Base-by-base conservation (phyloP, 2,113 vertebrate genomes). In the Bagarius yarrelli region DNA sequence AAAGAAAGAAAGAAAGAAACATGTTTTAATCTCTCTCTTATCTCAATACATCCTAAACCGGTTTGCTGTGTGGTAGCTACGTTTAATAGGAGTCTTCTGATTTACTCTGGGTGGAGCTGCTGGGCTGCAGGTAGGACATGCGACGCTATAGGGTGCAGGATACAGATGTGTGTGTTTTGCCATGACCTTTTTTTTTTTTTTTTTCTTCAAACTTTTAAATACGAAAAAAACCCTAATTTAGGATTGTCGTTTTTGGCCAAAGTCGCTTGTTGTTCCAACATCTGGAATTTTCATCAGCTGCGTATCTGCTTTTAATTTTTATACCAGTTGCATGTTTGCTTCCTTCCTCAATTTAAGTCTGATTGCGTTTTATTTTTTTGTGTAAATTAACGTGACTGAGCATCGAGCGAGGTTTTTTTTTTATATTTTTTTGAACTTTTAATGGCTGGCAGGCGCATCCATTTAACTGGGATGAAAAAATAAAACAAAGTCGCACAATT, bases 71-170 rank as follows among this genome's bases (percentile, higher is more conserved):
- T 40, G 69, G 27, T 73, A 73, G 47, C 70, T 59, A 73, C 55
- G 69, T 57, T 73, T 25, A 30, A 25, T 55, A 55, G 30, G 47
- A 34, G 67, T 13, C 25, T 56, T 44, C 52, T 32, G 15, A 36
- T 53, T n/a, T 81, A 27, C 44, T 67, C 52, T 52, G 67, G 74
- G 27, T 74, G 73, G 78, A 36, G 78, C 34, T 36, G 16, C 72
- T 72, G 55, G 69, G 79, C 72, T 30, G 47, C 50, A n/a, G 61
- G 61, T 78, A 63, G 60, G 76, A 53, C 2, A 50, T 60, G 25
- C 52, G 73, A 25, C n/a, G 8, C 32, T 36, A 27, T 5, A 60
- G 73, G 32, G 18, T 32, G 32, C 70, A 73, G 47, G 44, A 32
- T 53, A 21, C 47, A 19, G 50, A 73, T 40, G 14, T 21, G 50